These are phyloP conservation scores for Eleutherodactylus coqui DNA, from an alignment of 2,797 vertebrate species.

Conservation along the genomic window DNA sequence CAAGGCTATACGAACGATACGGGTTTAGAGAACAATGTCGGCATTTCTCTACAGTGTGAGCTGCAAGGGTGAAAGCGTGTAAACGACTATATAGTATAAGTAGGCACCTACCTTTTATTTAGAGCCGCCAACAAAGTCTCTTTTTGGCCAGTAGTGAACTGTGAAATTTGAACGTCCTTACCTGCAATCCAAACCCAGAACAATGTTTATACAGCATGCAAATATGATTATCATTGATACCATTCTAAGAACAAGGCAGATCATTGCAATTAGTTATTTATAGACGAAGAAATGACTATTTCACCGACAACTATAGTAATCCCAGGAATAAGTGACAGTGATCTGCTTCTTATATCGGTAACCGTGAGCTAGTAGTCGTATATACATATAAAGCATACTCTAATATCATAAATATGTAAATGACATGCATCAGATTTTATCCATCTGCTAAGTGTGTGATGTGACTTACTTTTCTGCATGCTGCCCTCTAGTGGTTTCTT, in stretches of 20 bases:
- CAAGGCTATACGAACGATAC: too few relatives aligned
- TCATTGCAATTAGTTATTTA: background rate
- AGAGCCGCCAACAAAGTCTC: constrained; percentile 76
- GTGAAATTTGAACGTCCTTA: constrained; percentile 83
- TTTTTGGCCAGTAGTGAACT: constrained; percentile 80
- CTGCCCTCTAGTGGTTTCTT: background rate
- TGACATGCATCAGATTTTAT: background rate
- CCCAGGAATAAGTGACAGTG: background rate
- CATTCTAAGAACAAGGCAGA: background rate
- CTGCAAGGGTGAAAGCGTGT: too few relatives aligned
- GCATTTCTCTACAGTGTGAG: too few relatives aligned
- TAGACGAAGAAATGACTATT: too few relatives aligned
- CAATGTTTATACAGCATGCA: background rate
- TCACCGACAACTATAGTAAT: background rate
- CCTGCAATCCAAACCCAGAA: constrained; percentile 64
- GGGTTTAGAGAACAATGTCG: too few relatives aligned
- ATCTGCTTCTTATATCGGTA: background rate
- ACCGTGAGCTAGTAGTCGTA: background rate
- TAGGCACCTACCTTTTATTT: constrained; percentile 76
- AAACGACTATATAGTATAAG: too few relatives aligned
- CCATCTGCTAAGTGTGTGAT: too few relatives aligned
- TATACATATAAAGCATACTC: too few relatives aligned
- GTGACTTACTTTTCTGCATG: constrained; percentile 38
- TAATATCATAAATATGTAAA: background rate
- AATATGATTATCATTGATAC: background rate